Base-by-base conservation (phyloP, 2,888 invertebrate species). In the Lucinisca nassula region DNA sequence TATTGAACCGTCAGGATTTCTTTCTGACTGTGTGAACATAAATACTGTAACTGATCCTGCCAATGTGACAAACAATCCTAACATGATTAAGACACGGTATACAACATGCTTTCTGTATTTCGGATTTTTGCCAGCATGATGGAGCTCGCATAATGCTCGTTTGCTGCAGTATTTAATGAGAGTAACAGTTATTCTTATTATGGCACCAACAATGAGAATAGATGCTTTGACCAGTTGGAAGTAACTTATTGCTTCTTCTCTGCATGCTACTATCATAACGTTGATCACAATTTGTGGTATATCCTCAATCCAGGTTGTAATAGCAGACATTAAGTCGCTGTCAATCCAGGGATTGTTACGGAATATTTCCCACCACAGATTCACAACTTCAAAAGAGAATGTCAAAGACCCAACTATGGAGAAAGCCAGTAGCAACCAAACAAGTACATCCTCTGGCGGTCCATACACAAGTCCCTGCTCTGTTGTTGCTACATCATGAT, bases 1-100 rank as follows among this genome's bases (percentile, higher is more conserved):
- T n/a, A 94, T 84, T 17, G 83, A 82, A 1, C 93, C 94, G 70
- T 92, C 85, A n/a, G 83, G 58, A n/a, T 90, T 91, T n/a, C 93
- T 84, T 72, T 93, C 92, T 24, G 93, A 93, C 72, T 94, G 93
- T 0, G 94, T 94, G 77, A 94, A 93, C 58, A 94, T 72, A 84
- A 94, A 95, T 32, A 95, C 90, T 1, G 92, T 81, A 6, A 91
- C 87, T 37, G 94, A 91, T 21, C 92, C 91, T 17, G 81, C 87
- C 10, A 93, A 88, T 61, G 93, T 93, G 0, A 93, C 21, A 30
- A 94, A 55, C 14, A 94, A 90, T 8, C 94, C 95, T 24, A 93
- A 17, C 91, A 95, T 92, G 21, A 94, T 93, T 61, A 93, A 90
- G 8, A 90, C 88, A 8, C 93, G 87, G 70, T 91, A 93, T 24